These are phyloP conservation scores for Drosophila pseudoobscura DNA, from an alignment of 1,140 invertebrate species.

Conservation along the genomic window DNA sequence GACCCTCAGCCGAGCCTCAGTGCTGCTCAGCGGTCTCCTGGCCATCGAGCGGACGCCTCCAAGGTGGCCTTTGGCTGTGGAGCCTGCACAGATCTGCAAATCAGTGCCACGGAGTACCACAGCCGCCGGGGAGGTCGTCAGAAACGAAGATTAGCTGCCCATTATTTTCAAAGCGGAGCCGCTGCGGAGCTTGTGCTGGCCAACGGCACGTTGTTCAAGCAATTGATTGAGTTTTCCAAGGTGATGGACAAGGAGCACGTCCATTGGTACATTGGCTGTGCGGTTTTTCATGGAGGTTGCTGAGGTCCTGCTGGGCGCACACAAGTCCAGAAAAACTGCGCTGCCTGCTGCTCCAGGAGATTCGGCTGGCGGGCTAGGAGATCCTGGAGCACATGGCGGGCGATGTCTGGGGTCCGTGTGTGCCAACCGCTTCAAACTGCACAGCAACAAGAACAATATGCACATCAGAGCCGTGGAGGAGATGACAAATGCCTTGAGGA, in stretches of 20 bases:
- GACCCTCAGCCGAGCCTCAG: slow-evolving; percentile 69
- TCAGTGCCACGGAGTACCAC: slow-evolving; percentile 87
- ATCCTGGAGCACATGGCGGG: slow-evolving; percentile 91
- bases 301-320: slow-evolving; percentile 89
- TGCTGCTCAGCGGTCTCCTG: slow-evolving; percentile 66
- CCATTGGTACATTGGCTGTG: slow-evolving; percentile 89
- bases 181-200: slow-evolving; percentile 92
- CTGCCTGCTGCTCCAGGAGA: slow-evolving; percentile 85
- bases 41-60: slow-evolving; percentile 81
- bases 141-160: slow-evolving; percentile 87
- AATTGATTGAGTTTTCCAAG: slow-evolving; percentile 86
- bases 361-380: slow-evolving; percentile 86
- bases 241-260: slow-evolving; percentile 84
- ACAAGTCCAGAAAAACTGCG: slow-evolving; percentile 86
- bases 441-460: slow-evolving; percentile 93
- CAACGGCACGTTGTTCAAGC: slow-evolving; percentile 89
- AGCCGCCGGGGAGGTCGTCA: slow-evolving; percentile 85
- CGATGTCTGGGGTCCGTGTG: slow-evolving; percentile 90
- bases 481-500: slow-evolving; percentile 86
- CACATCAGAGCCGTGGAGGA: slow-evolving; percentile 89
- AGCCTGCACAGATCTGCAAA: slow-evolving; percentile 91
- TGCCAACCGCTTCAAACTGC: slow-evolving; percentile 94
- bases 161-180: slow-evolving; percentile 93
- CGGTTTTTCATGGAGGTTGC: slow-evolving; percentile 91
- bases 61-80: slow-evolving; percentile 93